Evolutionary conservation across 2,888 invertebrate species (phyloP), one percentile per base, ranked within the genome.

Genomic region (Eupithecia dodoneata): DNA sequence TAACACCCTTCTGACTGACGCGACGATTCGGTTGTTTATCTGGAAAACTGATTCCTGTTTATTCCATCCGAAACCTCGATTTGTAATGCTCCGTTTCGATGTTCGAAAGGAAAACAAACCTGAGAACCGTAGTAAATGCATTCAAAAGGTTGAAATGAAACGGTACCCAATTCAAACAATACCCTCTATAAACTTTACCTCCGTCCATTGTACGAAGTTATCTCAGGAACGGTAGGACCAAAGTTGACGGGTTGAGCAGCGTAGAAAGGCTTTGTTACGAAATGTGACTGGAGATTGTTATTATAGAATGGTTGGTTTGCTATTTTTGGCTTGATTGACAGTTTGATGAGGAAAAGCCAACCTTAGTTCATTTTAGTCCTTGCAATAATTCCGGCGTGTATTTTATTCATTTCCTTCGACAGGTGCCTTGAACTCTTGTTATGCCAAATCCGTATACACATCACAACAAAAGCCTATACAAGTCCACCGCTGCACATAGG

Each of bases 211-310:
- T 79, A 72, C 69, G 73, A 73, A 77, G 65, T 76, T 77, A 75
- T 77, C 75, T 79, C 49, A 69, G 75, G 73, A 74, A 76, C 71
- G 65, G 72, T 49, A 59, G 71, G 73, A 75, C 73, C 74, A 47
- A 72, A 75, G 73, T 75, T 65, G 79, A 77, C 75, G 75, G 79
- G 75, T 79, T 75, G 75, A 73, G 41, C 71, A 55, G 42, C 67
- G 75, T 69, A 73, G 71, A 78, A 75, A 72, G 63, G 76, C 80
- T 75, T 80, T 80, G 81, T 81, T 79, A 13, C 44, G 70, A 75
- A 76, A 76, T 71, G 67, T 49, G 70, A 49, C 67, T 13, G 47
- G 59, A 78, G 59, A 52, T 65, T 72, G 63, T 69, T 73, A 70
- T 73, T 73, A 70, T 59, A 67, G 66, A 73, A 71, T 52, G 59